These are phyloP conservation scores for Alsophila aescularia DNA, from an alignment of 2,888 invertebrate genomes.

Conservation along the genomic window DNA sequence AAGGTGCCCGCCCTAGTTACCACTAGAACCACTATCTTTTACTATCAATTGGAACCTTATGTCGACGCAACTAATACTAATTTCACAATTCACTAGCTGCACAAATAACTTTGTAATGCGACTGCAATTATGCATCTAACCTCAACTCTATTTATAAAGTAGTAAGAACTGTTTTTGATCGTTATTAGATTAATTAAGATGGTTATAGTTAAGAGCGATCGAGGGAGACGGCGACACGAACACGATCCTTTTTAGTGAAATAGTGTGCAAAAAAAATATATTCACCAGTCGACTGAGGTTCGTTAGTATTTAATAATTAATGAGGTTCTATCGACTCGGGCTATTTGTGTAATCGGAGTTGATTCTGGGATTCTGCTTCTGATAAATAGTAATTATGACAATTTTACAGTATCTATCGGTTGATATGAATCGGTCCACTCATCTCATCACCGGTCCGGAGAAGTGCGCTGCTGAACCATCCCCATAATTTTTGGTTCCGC, in stretches of 20 bases:
- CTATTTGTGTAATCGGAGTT: constrained; percentile 19
- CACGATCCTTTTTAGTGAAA: constrained; percentile 74
- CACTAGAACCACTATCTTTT: constrained; percentile 37
- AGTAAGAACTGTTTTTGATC: constrained; percentile 47
- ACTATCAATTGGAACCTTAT: constrained; percentile 45
- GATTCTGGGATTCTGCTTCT: background rate
- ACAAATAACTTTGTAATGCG: constrained; percentile 36
- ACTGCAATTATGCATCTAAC: constrained; percentile 44
- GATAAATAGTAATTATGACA: background rate
- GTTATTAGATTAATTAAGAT: constrained; percentile 36
- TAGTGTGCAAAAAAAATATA: constrained; percentile 67
- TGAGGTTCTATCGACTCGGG: constrained; percentile 8
- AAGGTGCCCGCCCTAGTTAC: constrained; percentile 79
- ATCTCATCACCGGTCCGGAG: no score
- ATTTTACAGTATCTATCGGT: no score
- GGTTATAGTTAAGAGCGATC: constrained; percentile 55
- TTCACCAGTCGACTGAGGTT: constrained; percentile 42
- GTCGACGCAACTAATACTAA: constrained; percentile 40
- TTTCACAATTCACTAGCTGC: constrained; percentile 35
- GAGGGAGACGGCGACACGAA: constrained; percentile 68
- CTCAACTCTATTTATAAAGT: constrained; percentile 40
- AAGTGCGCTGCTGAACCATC: no score
- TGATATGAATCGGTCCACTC: no score
- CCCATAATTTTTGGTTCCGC: no score
- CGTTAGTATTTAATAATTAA: constrained; percentile 50